These are phyloP conservation scores for Phymanthus crucifer DNA, from an alignment of 92 coral and sea anemone species.

Conservation along the genomic window DNA sequence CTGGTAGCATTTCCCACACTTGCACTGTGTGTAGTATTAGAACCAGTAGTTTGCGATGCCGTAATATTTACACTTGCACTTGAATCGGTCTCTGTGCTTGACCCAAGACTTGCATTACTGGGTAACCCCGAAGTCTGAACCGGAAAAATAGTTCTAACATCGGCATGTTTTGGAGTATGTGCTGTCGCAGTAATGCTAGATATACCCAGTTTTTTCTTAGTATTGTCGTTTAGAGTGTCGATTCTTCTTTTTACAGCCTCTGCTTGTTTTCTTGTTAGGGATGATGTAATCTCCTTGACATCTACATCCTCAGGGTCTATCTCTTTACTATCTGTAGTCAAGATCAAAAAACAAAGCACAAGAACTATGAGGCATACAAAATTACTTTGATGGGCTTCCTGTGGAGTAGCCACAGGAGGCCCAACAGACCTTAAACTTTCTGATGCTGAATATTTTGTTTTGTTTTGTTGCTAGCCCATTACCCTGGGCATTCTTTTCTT, in stretches of 20 bases:
- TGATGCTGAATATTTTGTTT: too few species aligned
- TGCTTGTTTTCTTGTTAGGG: conserved; percentile 94
- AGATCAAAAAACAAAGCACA: neutral
- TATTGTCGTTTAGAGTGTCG: conserved; percentile 79
- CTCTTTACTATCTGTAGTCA: conserved; percentile 90
- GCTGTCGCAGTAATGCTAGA: conserved; percentile 28
- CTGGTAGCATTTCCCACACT: conserved; percentile 12
- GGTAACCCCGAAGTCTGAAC: conserved; percentile 86
- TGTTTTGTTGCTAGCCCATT: too few species aligned
- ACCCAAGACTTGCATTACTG: conserved; percentile 56
- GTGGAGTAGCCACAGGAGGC: neutral
- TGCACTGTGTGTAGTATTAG: neutral
- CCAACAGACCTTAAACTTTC: neutral
- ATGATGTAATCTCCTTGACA: conserved; percentile 80
- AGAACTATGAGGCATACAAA: neutral
- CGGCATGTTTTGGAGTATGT: conserved; percentile 55
- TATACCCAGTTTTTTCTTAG: conserved; percentile 66
- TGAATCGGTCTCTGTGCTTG: conserved; percentile 20
- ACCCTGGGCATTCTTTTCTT: too few species aligned
- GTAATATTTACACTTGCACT: neutral
- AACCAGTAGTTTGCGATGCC: neutral
- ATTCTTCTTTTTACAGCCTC: conserved; percentile 89
- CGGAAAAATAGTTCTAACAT: conserved; percentile 92
- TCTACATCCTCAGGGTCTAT: conserved; percentile 81
- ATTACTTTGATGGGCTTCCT: neutral